Evolutionary conservation across 1,140 invertebrate genomes (phyloP), one percentile per base, ranked within the genome.

Genomic region (Trachelipus rathkii): DNA sequence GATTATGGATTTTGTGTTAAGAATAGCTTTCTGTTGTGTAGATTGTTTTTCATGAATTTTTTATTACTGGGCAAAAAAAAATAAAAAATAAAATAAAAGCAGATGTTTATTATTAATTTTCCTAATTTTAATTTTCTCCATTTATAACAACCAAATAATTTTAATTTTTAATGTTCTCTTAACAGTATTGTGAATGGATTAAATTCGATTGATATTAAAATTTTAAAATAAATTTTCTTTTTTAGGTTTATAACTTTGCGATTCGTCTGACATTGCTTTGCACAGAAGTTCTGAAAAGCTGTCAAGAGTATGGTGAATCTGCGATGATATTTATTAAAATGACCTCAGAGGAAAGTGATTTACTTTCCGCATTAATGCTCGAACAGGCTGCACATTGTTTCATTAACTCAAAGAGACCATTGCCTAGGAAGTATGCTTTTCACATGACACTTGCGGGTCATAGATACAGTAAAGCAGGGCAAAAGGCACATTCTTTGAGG

Each of bases 371-470:
- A 10, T 86, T 99, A 76, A 86, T 98, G 71, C 85, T 99, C 15
- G 97, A 99, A 86, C 96, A 98, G 86, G 95, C 96, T 0, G 92
- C 96, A 0, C 93, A 96, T 83, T 97, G 95, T 84, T 98, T 95
- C 84, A 87, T 98, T 33, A 85, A 87, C 73, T 89, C 87, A 3
- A 89, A 90, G 66, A 88, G 89, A 1, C 89, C 89, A 15, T 93
- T 95, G 90, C 89, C 92, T 77, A 87, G 96, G 69, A 98, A 98
- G 85, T 98, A 96, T 85, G 93, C 96, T n/a, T 98, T 98, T 84
- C 95, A 98, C 83, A 92, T 95, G 87, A 95, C 98, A 21, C 86
- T 99, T 15, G 94, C 96, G 70, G 96, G 96, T 5, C 94, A 97
- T 85, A 87, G 95, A 75, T 98, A 86, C 82, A 87, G 92, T 5